These are phyloP conservation scores for Sussaba pulchella DNA, from an alignment of 2,888 invertebrate species.

Conservation along the genomic window DNA sequence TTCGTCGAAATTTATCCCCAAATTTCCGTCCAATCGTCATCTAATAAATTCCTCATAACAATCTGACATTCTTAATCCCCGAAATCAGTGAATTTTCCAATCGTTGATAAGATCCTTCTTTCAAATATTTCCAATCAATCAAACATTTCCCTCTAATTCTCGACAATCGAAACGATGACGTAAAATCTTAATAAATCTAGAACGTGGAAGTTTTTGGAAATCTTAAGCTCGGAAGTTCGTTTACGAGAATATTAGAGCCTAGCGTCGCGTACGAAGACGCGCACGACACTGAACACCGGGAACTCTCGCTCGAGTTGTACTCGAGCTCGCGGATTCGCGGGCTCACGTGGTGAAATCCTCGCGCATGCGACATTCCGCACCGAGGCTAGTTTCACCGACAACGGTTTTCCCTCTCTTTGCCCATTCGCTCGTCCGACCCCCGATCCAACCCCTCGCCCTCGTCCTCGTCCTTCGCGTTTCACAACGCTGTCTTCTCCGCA, in stretches of 20 bases:
- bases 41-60: conserved; percentile 8
- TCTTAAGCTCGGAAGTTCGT: too few relatives aligned
- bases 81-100: not conserved
- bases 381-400: conserved; percentile 46
- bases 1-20: not conserved
- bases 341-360: conserved; percentile 81
- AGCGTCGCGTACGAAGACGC: conserved; percentile 80
- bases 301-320: conserved; percentile 73
- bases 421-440: conserved; percentile 16
- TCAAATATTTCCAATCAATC: not conserved
- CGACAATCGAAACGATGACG: not conserved
- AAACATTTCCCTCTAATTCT: conserved; percentile 29
- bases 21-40: conserved; percentile 14
- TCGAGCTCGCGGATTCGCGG: conserved; percentile 80
- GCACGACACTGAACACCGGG: conserved; percentile 81
- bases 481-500: conserved; percentile 28
- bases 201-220: not conserved
- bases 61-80: not conserved
- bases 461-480: conserved; percentile 33
- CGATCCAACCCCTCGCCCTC: conserved; percentile 40
- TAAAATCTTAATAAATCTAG: not conserved
- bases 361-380: conserved; percentile 81
- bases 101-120: not conserved
- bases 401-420: conserved; percentile 58
- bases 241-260: conserved; percentile 30